A percentile compares a stretch with the other conserved stretches of the same genome.
These are phyloP conservation scores for Crotalus helleri DNA, from an alignment of 2,113 vertebrate genomes.

Conservation along the genomic window DNA sequence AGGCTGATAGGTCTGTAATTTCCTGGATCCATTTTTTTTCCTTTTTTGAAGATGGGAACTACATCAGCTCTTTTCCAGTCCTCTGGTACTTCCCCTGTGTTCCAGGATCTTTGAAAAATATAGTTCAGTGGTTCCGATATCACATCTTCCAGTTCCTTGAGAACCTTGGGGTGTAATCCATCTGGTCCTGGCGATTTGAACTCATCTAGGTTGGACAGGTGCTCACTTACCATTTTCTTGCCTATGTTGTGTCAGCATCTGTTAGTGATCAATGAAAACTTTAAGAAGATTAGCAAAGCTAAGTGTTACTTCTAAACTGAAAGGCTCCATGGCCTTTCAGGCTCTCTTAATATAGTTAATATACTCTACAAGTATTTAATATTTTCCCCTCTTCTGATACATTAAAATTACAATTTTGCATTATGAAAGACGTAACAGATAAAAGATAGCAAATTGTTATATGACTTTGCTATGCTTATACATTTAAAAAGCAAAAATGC, in stretches of 20 bases:
- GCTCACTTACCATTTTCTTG: no score
- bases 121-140: no score
- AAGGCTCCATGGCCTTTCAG: not conserved
- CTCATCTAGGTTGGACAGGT: no score
- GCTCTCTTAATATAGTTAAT: not conserved
- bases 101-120: no score
- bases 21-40: no score
- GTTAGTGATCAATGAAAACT: not conserved
- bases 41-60: no score
- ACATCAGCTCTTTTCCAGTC: no score
- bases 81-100: no score
- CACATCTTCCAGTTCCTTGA: no score
- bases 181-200: no score
- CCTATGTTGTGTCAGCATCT: not conserved
- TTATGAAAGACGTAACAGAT: not conserved
- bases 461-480: not conserved
- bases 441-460: not conserved
- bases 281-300: not conserved
- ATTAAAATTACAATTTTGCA: not conserved
- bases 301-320: not conserved
- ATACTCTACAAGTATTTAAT: not conserved
- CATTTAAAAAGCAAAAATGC: not conserved
- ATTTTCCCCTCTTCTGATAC: not conserved
- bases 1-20: no score
- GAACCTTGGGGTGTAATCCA: no score